These are phyloP conservation scores for Natrix natrix DNA, from an alignment of 2,797 vertebrate species.

Conservation along the genomic window DNA sequence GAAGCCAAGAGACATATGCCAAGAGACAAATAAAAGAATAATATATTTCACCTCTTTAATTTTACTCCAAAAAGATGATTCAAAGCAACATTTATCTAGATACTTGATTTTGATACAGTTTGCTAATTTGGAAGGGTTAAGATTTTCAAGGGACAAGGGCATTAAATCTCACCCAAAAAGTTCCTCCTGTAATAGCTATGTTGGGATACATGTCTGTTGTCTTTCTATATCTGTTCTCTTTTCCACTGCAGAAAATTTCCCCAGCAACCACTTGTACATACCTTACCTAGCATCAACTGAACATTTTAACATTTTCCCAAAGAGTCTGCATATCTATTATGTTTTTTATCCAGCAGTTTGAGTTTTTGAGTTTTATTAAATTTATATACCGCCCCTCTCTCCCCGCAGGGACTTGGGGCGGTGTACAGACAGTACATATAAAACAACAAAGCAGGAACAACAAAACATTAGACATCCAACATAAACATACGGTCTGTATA, in stretches of 20 bases:
- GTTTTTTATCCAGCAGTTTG: conserved; percentile 3
- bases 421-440: too few species aligned
- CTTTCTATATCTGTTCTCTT: not conserved
- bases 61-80: not conserved
- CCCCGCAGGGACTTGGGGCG: too few species aligned
- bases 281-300: not conserved
- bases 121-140: conserved; percentile 1
- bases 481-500: too few species aligned
- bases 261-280: conserved; percentile 7
- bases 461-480: too few species aligned
- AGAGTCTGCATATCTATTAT: conserved; percentile 11
- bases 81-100: not conserved
- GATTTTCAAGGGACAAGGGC: not conserved
- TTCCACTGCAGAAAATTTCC: conserved; percentile 19
- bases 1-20: not conserved
- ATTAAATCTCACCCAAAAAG: not conserved
- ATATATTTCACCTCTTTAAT: not conserved
- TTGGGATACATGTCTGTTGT: not conserved
- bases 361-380: too few species aligned
- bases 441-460: too few species aligned
- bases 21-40: not conserved
- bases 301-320: not conserved
- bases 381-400: too few species aligned
- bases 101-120: conserved; percentile 11
- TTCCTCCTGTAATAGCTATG: not conserved